These are phyloP conservation scores for Zoroaster sp. DNA, from an alignment of 53 echinoderm and acorn worm species.

Conservation along the genomic window DNA sequence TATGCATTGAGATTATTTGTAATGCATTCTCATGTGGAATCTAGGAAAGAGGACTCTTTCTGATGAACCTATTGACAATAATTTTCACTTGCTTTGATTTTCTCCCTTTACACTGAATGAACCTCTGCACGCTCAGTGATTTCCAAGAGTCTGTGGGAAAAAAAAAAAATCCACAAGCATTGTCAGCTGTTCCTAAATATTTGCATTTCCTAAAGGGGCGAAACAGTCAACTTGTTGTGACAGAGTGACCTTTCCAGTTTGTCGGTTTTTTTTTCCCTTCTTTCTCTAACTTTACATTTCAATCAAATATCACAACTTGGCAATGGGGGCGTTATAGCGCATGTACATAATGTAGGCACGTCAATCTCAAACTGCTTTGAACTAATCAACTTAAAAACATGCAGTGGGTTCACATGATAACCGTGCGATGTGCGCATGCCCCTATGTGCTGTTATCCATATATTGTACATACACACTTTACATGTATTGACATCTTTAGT, in stretches of 20 bases:
- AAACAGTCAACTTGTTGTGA: background rate
- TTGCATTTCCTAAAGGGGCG: background rate
- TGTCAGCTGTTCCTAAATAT: background rate
- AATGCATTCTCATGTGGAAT: too few relatives aligned
- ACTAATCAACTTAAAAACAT: background rate
- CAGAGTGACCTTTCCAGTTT: background rate
- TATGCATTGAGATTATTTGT: too few relatives aligned
- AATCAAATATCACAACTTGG: background rate
- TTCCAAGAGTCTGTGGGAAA: too few relatives aligned
- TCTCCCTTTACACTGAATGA: too few relatives aligned
- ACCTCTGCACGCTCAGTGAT: too few relatives aligned
- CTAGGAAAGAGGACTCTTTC: too few relatives aligned
- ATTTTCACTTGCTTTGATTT: too few relatives aligned
- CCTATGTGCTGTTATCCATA: constrained; percentile 2
- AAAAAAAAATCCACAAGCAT: too few relatives aligned
- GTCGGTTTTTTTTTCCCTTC: background rate
- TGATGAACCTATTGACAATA: too few relatives aligned
- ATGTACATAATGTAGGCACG: too few relatives aligned
- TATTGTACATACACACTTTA: background rate
- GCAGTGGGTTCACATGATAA: background rate
- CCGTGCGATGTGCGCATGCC: constrained; percentile 15
- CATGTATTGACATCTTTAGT: constrained; percentile 47
- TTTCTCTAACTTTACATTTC: background rate
- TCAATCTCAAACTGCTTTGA: background rate
- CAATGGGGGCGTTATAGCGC: too few relatives aligned